Evolutionary conservation across 2,888 invertebrate genomes (phyloP).

Genomic region (Erebia epiphron): DNA sequence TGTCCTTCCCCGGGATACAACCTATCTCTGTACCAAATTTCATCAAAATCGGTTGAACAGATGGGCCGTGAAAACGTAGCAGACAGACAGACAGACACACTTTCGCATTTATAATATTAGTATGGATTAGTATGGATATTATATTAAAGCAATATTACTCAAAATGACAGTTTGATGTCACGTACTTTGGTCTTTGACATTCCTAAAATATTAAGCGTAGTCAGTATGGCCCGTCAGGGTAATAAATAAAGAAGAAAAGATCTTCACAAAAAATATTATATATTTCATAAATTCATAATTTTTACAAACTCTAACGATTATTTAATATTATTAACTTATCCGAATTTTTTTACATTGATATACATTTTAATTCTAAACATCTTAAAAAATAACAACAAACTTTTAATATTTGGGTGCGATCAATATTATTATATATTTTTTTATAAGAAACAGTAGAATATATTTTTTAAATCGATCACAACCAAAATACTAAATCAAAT

Average conservation of each 20-base stretch:
- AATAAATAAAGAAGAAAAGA: slow-evolving; percentile 19
- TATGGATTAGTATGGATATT: no score
- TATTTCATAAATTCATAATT: slow-evolving; percentile 34
- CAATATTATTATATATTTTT: slow-evolving; percentile 49
- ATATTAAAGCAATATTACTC: no score
- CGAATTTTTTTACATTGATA: slow-evolving; percentile 57
- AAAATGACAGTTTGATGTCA: no score
- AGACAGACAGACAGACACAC: no score
- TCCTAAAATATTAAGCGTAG: no score
- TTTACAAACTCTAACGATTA: slow-evolving; percentile 39
- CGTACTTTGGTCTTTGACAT: no score
- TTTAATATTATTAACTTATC: slow-evolving; percentile 27
- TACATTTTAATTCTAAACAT: slow-evolving; percentile 49
- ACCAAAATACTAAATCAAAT: slow-evolving; percentile 61
- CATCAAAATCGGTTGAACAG: no score
- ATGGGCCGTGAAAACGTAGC: no score
- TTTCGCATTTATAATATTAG: no score
- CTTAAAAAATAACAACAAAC: slow-evolving; percentile 51
- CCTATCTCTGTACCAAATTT: no score
- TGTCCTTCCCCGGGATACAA: no score
- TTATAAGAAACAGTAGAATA: not conserved
- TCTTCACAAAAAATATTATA: slow-evolving; percentile 30
- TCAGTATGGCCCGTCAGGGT: no score
- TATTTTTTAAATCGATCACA: slow-evolving; percentile 68
- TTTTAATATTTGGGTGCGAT: slow-evolving; percentile 69